phyloP scores from a whole-genome alignment of 2,113 vertebrate species.

The Xyrauchen texanus region DNA sequence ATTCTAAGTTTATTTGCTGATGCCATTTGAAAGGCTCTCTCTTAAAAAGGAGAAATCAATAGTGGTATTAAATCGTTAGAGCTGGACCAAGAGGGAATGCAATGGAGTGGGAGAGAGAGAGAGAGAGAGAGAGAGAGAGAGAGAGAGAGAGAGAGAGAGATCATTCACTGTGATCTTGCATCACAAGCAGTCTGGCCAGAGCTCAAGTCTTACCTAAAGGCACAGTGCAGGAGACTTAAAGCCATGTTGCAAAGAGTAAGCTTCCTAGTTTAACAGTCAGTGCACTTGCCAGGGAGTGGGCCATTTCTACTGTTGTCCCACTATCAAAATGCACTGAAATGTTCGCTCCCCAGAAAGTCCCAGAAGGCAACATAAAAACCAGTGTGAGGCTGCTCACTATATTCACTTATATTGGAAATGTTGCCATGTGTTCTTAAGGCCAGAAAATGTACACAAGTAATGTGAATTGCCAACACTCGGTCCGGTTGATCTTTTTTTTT shows the following conservation, averaged over 20 bases:
- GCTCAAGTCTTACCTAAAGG: conserved; percentile 40
- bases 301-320: no score
- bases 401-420: no score
- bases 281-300: no score
- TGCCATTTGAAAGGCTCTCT: conserved; percentile 45
- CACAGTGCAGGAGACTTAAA: not conserved
- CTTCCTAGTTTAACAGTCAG: no score
- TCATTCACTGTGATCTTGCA: conserved; percentile 13
- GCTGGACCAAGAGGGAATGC: not conserved
- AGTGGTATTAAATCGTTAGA: conserved; percentile 44
- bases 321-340: no score
- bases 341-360: no score
- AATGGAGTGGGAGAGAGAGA: not conserved
- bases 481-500: no score
- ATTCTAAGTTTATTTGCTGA: conserved; percentile 44
- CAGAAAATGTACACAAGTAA: no score
- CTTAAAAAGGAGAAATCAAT: conserved; percentile 50
- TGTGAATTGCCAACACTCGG: no score
- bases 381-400: no score
- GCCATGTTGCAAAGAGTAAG: not conserved
- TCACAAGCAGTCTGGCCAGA: conserved; percentile 21
- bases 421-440: no score
- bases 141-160: conserved; percentile 14
- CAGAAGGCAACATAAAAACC: no score
- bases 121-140: conserved; percentile 14